phyloP scores from a whole-genome alignment of 1,140 invertebrate species.

The Sycophaga agraensis region DNA sequence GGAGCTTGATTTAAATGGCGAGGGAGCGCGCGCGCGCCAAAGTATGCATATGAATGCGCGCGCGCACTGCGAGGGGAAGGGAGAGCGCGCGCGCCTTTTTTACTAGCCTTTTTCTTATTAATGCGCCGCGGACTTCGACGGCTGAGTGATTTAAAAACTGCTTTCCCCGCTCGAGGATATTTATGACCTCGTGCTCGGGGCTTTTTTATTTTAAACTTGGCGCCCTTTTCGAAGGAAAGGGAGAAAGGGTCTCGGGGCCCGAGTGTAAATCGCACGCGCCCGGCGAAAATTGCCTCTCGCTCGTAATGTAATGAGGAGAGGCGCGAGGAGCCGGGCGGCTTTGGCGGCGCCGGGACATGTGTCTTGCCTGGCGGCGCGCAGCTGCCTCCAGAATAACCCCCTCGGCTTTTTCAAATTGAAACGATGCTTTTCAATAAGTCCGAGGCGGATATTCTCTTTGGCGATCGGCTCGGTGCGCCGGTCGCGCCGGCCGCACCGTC shows the following conservation, averaged over 20 bases:
- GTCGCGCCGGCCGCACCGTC: no score
- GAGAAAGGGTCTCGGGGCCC: not conserved
- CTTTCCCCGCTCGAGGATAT: conserved; percentile 4
- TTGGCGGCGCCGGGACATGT: no score
- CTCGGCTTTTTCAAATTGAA: conserved; percentile 17
- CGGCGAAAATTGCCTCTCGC: conserved; percentile 15
- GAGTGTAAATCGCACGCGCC: conserved; percentile 13
- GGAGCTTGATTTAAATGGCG: conserved; percentile 25
- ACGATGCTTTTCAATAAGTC: conserved; percentile 22
- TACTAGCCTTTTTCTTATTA: not conserved
- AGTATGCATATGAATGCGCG: conserved; percentile 22
- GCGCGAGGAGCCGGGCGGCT: not conserved
- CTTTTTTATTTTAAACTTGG: not conserved
- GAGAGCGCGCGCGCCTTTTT: no score
- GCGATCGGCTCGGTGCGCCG: no score
- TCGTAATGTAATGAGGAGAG: not conserved
- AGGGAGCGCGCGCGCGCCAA: not conserved
- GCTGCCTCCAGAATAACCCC: not conserved
- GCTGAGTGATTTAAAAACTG: conserved; percentile 27
- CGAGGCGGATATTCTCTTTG: no score
- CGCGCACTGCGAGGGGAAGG: no score
- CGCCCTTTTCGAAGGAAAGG: no score
- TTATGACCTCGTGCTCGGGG: conserved; percentile 9
- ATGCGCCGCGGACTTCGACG: not conserved
- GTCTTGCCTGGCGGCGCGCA: not conserved